These are phyloP conservation scores for Sylvilagus floridanus DNA, from an alignment of 2,797 vertebrate species.

Conservation along the genomic window DNA sequence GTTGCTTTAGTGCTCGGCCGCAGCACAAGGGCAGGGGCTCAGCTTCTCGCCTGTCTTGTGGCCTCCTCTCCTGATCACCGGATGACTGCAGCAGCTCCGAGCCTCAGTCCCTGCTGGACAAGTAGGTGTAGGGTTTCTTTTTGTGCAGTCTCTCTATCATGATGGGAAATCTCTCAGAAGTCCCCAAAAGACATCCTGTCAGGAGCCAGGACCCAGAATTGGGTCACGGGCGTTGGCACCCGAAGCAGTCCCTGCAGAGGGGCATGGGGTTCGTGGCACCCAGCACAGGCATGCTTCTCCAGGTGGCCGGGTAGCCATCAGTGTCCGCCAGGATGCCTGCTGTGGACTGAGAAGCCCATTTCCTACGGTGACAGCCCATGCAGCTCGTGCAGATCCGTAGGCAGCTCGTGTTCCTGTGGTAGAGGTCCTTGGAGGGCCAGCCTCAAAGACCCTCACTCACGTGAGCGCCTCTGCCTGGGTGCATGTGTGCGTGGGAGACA, in stretches of 20 bases:
- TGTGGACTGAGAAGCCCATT: background rate
- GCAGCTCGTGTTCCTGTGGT: background rate
- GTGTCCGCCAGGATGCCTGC: background rate
- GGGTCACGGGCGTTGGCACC: background rate
- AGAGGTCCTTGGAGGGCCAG: background rate
- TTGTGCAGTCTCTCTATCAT: background rate
- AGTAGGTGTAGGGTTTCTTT: slow-evolving; percentile 7
- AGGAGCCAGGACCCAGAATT: background rate
- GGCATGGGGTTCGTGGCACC: too few species aligned
- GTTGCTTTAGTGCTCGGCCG: background rate
- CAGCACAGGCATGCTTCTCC: too few species aligned
- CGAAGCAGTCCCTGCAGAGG: background rate
- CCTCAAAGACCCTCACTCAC: background rate
- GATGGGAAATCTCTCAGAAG: slow-evolving; percentile 16
- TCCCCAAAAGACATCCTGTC: background rate
- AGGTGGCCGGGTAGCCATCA: background rate
- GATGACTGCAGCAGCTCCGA: background rate
- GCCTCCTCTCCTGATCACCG: slow-evolving; percentile 4
- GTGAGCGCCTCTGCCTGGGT: background rate
- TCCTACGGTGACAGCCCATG: background rate
- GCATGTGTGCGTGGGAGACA: accelerated
- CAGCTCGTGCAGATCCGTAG: background rate
- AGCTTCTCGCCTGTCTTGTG: background rate
- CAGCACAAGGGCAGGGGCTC: background rate
- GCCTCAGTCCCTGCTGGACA: slow-evolving; percentile 8